Conservation (phyloP, 2,797 vertebrate species). For the Columba guinea region DNA sequence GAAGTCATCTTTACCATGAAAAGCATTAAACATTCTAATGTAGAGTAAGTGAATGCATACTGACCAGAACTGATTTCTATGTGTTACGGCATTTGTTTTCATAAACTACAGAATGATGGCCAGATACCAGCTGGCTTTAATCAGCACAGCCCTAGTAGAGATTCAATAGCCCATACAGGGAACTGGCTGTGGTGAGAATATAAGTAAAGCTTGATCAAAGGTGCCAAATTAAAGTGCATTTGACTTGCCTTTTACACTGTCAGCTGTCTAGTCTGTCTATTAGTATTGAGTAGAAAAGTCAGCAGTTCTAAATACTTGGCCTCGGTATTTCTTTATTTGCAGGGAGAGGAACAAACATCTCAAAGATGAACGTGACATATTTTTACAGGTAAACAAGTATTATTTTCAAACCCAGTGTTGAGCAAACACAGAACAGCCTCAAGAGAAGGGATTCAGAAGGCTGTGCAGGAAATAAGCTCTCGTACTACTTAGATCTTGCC, state of each 20-base stretch:
- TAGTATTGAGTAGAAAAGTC: not conserved
- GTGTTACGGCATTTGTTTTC: not conserved
- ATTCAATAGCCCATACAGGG: not conserved
- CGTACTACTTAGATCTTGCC: not conserved
- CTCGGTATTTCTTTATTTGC: not conserved
- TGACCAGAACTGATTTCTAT: not conserved
- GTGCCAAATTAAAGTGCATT: not conserved
- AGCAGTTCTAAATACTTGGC: not conserved
- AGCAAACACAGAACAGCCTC: not conserved
- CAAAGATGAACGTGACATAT: slow-evolving; percentile 87
- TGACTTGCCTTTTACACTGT: not conserved
- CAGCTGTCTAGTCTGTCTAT: not conserved
- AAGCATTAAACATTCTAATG: not conserved
- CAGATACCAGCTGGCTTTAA: not conserved
- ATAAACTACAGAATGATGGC: not conserved
- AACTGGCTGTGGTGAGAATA: not conserved
- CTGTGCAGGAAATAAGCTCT: not conserved
- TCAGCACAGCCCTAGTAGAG: not conserved
- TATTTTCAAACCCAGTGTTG: not conserved
- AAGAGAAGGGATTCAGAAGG: not conserved
- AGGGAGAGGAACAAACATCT: slow-evolving; percentile 97
- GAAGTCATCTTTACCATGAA: not conserved
- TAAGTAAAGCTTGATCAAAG: not conserved
- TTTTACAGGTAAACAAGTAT: slow-evolving; percentile 80
- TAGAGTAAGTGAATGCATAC: not conserved